Base-by-base conservation (phyloP, 2,888 invertebrate species). In the Carabus problematicus region DNA sequence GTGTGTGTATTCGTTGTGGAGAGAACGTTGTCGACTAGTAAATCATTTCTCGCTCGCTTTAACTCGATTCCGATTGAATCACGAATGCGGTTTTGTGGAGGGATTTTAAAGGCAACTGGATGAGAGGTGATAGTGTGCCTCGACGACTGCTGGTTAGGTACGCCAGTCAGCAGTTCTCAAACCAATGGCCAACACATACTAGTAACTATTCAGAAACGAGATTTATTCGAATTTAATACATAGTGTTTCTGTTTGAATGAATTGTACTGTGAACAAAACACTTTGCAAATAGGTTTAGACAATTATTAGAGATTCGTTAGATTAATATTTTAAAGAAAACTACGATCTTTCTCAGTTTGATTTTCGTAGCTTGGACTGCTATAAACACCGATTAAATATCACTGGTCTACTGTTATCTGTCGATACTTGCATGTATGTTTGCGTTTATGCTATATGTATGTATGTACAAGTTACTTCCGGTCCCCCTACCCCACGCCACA, bases 31-130 rank as follows among this genome's bases (percentile, higher is more conserved):
- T 41, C 42, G 42, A 64, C 1, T 43, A 75, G 73, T 77, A 77
- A 77, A 77, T 77, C 77, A 78, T 77, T 77, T 77, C 75, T 74
- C 77, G 75, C 77, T 77, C 77, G 77, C 77, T 78, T 77, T 72
- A 77, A 77, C 77, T 76, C 77, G 75, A 77, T 78, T 78, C 75
- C 77, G 77, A 78, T 77, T 77, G 78, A 77, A 78, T 77, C 77
- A 77, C 77, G 76, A 76, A 76, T 77, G 77, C 49, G 66, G 66
- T 66, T 66, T 58, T 41, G 41, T 14, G 6, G 29, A 42, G 59
- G 66, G 59, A 56, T 56, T 56, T 56, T 56, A 56, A 56, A 40
- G 56, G 40, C 56, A 11, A 19, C 56, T 56, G 56, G 56, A 29
- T 56, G 56, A 56, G 56, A 29, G 56, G 39, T 56, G 56, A 56